A percentile compares a stretch with the other conserved stretches of the same genome.
Evolutionary conservation across 2,797 vertebrate species (phyloP).

Genomic region (Margarornis squamiger): DNA sequence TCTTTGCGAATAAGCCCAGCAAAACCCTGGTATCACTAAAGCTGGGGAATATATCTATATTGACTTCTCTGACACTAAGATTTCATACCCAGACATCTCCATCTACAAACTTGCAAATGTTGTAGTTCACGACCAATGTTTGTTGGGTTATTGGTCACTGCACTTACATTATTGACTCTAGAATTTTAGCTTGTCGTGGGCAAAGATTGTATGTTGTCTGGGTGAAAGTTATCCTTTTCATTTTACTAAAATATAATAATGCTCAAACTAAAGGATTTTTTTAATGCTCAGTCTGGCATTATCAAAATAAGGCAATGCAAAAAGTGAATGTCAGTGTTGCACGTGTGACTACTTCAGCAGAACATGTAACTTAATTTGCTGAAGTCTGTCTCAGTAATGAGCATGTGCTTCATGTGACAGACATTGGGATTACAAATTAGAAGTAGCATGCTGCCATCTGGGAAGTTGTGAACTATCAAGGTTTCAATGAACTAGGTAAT

Average conservation of each 20-base stretch:
- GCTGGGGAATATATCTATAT: neutral
- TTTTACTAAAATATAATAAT: neutral
- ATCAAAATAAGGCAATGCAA: neutral
- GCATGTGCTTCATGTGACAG: neutral
- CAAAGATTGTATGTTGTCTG: neutral
- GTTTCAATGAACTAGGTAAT: neutral
- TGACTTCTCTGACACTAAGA: neutral
- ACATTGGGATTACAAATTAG: neutral
- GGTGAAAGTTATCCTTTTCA: neutral
- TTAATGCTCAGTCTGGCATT: neutral
- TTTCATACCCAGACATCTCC: neutral
- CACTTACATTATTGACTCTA: neutral
- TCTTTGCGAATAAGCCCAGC: neutral
- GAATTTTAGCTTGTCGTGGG: neutral
- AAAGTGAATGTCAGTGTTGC: neutral
- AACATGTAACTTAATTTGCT: neutral
- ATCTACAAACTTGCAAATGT: neutral
- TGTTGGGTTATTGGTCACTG: neutral
- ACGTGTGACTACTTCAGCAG: neutral
- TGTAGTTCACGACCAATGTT: neutral
- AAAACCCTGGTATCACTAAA: neutral
- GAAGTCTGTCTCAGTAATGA: neutral
- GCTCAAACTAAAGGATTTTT: neutral
- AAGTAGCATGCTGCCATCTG: neutral
- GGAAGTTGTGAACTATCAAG: neutral